These are phyloP conservation scores for Danio kyathit DNA, from an alignment of 2,797 vertebrate species.

Conservation along the genomic window DNA sequence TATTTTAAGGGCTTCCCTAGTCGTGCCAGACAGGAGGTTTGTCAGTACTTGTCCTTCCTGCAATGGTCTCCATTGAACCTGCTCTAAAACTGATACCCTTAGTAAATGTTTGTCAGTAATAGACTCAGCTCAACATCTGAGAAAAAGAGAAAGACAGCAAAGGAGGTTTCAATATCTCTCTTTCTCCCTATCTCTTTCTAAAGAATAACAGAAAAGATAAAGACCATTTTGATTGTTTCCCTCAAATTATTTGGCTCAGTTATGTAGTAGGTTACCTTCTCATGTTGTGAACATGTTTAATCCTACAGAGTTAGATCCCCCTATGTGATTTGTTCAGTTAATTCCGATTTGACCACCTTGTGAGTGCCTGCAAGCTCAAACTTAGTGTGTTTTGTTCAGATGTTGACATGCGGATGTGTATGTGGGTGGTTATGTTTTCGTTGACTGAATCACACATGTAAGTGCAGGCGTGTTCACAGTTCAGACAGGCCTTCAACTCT, in stretches of 20 bases:
- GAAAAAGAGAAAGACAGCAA: constrained; percentile 52
- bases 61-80: constrained; percentile 18
- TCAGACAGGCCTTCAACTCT: constrained; percentile 54
- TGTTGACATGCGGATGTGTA: constrained; percentile 51
- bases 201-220: constrained; percentile 46
- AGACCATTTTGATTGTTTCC: constrained; percentile 61
- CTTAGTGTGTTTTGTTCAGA: constrained; percentile 29
- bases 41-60: constrained; percentile 17
- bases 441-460: constrained; percentile 57
- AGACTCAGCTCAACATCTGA: constrained; percentile 24
- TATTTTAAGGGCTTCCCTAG: constrained; percentile 49
- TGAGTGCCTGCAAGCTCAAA: constrained; percentile 38
- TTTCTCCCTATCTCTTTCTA: constrained; percentile 41
- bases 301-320: constrained; percentile 6
- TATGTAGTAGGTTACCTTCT: constrained; percentile 31
- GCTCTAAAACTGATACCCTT: constrained; percentile 21
- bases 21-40: constrained; percentile 28
- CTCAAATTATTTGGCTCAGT: constrained; percentile 65
- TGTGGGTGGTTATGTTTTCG: constrained; percentile 54
- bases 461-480: constrained; percentile 55
- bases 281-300: constrained; percentile 43
- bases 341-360: constrained; percentile 13
- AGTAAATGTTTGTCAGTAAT: constrained; percentile 46
- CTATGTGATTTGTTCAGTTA: constrained; percentile 12
- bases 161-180: constrained; percentile 43